phyloP scores from a whole-genome alignment of 64 coral and sea anemone species.

The Anthopleura sola region DNA sequence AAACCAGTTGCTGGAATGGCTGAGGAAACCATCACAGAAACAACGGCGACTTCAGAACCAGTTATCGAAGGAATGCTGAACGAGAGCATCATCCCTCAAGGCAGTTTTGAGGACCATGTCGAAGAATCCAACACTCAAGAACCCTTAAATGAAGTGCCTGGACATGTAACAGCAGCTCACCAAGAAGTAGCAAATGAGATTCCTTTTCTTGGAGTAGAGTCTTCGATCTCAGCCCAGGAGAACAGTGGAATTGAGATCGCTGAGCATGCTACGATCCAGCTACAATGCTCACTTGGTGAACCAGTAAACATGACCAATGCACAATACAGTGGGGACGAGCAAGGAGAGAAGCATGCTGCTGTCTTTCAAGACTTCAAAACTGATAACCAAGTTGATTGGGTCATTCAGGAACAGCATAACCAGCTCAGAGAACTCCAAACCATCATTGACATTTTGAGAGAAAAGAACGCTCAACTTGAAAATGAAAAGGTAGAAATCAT shows the following conservation, averaged over 20 bases:
- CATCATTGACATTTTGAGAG: conserved; percentile 3
- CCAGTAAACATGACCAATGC: not conserved
- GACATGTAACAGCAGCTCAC: not conserved
- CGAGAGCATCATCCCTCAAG: not conserved
- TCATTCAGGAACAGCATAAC: not conserved
- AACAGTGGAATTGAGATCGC: not conserved
- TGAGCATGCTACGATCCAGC: not conserved
- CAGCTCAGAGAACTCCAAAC: not conserved
- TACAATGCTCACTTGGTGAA: not conserved
- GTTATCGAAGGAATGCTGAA: no score
- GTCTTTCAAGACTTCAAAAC: not conserved
- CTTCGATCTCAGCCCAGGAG: not conserved
- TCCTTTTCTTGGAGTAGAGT: not conserved
- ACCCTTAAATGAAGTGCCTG: not conserved
- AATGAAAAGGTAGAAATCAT: not conserved
- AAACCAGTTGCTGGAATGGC: not conserved
- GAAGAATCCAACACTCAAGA: not conserved
- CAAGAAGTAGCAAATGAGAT: not conserved
- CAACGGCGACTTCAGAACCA: no score
- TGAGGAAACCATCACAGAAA: not conserved
- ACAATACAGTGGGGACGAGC: not conserved
- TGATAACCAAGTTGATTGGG: not conserved
- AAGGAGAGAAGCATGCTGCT: not conserved
- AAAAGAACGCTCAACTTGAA: not conserved
- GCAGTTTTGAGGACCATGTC: not conserved